phyloP scores from a whole-genome alignment of 2,797 vertebrate species.

The Cynodonichthys magdalenae region DNA sequence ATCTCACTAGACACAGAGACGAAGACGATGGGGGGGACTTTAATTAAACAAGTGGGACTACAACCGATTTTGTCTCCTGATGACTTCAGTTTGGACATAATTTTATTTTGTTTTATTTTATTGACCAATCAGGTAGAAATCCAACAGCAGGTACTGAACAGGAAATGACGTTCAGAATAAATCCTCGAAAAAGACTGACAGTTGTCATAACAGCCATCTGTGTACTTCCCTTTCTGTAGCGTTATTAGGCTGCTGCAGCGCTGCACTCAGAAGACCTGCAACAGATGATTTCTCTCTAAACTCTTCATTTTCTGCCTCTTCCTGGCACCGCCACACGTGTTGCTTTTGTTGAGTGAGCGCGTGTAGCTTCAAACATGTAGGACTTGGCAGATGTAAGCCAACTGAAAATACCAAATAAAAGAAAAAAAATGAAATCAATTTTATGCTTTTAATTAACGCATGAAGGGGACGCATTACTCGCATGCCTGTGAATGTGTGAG shows the following conservation, averaged over 20 bases:
- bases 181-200: slow-evolving; percentile 38
- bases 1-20: slow-evolving; percentile 43
- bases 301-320: slow-evolving; percentile 35
- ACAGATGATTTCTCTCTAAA: slow-evolving; percentile 35
- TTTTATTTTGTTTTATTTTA: slow-evolving; percentile 11
- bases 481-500: slow-evolving; percentile 26
- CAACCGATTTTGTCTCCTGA: background rate
- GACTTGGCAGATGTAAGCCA: slow-evolving; percentile 2
- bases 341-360: slow-evolving; percentile 15
- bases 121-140: slow-evolving; percentile 36
- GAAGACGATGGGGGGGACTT: background rate
- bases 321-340: slow-evolving; percentile 12
- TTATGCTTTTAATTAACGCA: slow-evolving; percentile 44
- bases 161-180: slow-evolving; percentile 29
- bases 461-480: slow-evolving; percentile 13
- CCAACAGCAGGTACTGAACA: background rate
- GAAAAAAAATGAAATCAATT: slow-evolving; percentile 17
- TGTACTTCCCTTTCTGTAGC: slow-evolving; percentile 17
- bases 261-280: slow-evolving; percentile 38
- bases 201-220: slow-evolving; percentile 42
- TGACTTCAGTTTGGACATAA: slow-evolving; percentile 1
- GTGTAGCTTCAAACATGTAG: background rate
- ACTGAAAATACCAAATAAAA: background rate
- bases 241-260: slow-evolving; percentile 28
- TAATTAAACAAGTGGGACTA: too few relatives aligned